Evolutionary conservation across 2,888 invertebrate genomes (phyloP).

Genomic region (Xanthorhoe designata): DNA sequence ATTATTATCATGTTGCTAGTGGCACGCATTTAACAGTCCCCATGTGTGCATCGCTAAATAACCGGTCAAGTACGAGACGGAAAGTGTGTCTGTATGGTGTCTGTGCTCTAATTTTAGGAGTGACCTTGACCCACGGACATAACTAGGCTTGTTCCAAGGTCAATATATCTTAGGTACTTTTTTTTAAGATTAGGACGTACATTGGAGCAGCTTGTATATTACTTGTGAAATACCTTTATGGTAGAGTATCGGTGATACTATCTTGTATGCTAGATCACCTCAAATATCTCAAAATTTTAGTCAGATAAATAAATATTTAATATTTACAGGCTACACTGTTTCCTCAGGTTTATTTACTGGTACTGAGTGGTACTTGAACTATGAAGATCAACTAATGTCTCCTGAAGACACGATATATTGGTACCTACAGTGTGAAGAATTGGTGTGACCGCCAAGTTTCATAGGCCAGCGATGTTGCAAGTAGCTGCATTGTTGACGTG

Average conservation of each 20-base stretch:
- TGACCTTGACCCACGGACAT: slow-evolving; percentile 3
- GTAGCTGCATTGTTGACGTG: slow-evolving; percentile 76
- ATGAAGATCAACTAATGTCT: slow-evolving; percentile 55
- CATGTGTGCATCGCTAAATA: neutral
- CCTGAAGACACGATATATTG: slow-evolving; percentile 64
- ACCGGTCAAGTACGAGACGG: slow-evolving; percentile 17
- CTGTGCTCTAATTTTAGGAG: slow-evolving; percentile 6
- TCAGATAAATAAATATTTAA: slow-evolving; percentile 32
- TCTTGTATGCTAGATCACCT: too few species aligned
- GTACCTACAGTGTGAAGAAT: slow-evolving; percentile 63
- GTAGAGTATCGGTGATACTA: too few species aligned
- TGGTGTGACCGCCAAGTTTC: slow-evolving; percentile 73
- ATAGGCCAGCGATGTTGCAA: slow-evolving; percentile 75
- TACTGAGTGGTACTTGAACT: slow-evolving; percentile 46
- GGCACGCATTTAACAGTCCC: neutral
- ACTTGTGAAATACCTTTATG: too few species aligned
- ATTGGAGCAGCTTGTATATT: too few species aligned
- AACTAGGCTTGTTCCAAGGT: neutral
- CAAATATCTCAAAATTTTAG: neutral
- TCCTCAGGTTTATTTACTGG: slow-evolving; percentile 48
- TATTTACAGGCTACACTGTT: slow-evolving; percentile 24
- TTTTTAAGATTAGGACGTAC: neutral
- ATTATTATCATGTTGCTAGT: neutral
- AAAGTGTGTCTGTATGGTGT: slow-evolving; percentile 7
- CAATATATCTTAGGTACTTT: neutral